Base-by-base conservation (phyloP, 2,113 vertebrate genomes). In the Ceratotherium simum region DNA sequence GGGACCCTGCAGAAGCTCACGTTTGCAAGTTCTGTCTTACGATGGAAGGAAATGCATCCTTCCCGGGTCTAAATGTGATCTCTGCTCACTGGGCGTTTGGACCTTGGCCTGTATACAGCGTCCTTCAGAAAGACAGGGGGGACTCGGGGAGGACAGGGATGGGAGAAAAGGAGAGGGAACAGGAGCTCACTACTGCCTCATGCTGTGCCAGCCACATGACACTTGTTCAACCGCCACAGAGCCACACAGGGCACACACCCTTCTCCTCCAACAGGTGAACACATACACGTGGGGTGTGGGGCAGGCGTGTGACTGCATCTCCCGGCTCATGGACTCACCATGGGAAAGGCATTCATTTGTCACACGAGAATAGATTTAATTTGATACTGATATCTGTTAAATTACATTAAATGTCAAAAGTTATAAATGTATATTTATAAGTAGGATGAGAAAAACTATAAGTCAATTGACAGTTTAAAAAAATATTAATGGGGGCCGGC, bases 391-490 rank as follows among this genome's bases (percentile, higher is more conserved):
- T 62, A 88, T n/a, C 16, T 72, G 8, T 56, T 62, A 87, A 48
- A 75, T 39, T 72, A 72, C 23, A 64, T 54, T 83, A 70, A 46
- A 17, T 75, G 36, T 12, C n/a, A 36, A 81, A 65, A 56, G 29
- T 76, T 95, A 54, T 78, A 86, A 76, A 76, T 69, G 18, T 2
- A 33, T 29, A 60, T 20, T 79, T 80, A 76, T 51, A 60, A 33
- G 16, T 46, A 78, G 23, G 18, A 64, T 64, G 3, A 92, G 69
- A 75, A 93, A 81, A 76, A 42, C 62, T 90, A 1, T 70, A 86
- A 60, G 79, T 70, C 17, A 84, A n/a, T 51, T 8, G 75, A 92
- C n/a, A 84, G 25, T 90, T 72, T 54, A 67, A 79, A 90, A 90
- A 82, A 6, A 33, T 36, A 54, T 72, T 51, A 60, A 85, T 27